A percentile compares a stretch with the other conserved stretches of the same genome.
phyloP scores from a whole-genome alignment of 2,113 vertebrate species.

The Phaetusa simplex region DNA sequence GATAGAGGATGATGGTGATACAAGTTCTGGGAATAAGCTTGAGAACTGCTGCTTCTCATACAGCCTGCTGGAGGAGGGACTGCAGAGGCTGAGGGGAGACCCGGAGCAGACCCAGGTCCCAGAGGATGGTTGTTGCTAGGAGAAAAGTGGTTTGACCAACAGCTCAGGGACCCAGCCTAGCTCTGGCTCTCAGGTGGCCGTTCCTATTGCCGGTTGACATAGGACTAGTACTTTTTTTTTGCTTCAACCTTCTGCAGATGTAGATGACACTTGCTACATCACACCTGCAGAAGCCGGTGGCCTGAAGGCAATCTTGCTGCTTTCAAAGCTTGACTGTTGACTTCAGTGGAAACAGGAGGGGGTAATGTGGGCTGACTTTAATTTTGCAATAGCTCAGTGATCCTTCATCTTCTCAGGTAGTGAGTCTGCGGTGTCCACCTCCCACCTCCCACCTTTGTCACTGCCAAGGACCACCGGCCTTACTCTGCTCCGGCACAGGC shows the following conservation, averaged over 20 bases:
- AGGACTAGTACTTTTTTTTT: background rate
- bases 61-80: background rate
- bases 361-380: background rate
- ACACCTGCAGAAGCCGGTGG: background rate
- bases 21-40: background rate
- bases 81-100: background rate
- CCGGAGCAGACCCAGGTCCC: background rate
- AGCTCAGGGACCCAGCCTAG: background rate
- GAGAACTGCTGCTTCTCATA: accelerated
- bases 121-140: background rate
- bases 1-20: background rate
- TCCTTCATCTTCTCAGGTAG: background rate
- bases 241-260: background rate
- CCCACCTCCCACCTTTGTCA: background rate
- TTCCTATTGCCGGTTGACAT: background rate
- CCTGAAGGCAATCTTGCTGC: background rate
- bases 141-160: background rate
- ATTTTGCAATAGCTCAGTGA: background rate
- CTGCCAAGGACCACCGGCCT: background rate
- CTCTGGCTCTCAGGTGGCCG: background rate
- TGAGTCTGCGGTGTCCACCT: background rate
- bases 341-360: background rate
- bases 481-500: constrained; percentile 13
- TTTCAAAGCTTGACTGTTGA: background rate
- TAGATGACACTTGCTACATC: background rate